Base-by-base conservation (phyloP, 2,797 vertebrate species). In the Streptopelia turtur region DNA sequence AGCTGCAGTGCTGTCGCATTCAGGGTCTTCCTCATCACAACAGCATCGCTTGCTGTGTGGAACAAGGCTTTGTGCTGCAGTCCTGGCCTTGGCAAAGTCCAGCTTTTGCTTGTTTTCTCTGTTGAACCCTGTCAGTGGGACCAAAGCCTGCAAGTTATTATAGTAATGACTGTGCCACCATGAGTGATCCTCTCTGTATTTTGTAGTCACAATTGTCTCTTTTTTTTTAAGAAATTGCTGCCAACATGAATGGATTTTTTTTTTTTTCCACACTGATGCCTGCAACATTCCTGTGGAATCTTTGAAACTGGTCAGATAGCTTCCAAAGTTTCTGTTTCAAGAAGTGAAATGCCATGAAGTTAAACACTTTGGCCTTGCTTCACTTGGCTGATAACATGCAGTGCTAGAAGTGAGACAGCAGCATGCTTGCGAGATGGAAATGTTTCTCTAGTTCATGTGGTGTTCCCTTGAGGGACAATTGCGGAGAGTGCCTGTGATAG, bases 251-350 rank as follows among this genome's bases (percentile, higher is more conserved):
- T 50, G 7, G 13, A 33, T 1, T 41, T 59, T 20, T 41, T 37
- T 37, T 37, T 74, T 72, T 74, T 63, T 41, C 3, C 8, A 30
- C 14, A 5, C 13, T 9, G 27, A 10, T 78, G 41, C 10, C 12
- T 37, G 17, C 37, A 66, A 1, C 5, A 1, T 77, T 88, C 20
- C 20, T 60, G 3, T 79, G 50, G 76, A 79, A 17, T 82, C 30
- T 33, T 94, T 57, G 30, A 4, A 70, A 35, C 28, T 64, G 69
- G 39, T 77, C 74, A 33, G 28, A 16, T 8, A 30, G 39, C 52
- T 83, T 93, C 57, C 89, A 2, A 94, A 81, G 60, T 72, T 86
- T 72, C 28, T 76, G 16, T 70, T 88, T 59, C 59, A 84, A 60
- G 77, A 41, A 49, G 55, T 66, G 53, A 87, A 92, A 92, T 71